These are phyloP conservation scores for Aporophyla nigra DNA, from an alignment of 2,888 invertebrate species.

Conservation along the genomic window DNA sequence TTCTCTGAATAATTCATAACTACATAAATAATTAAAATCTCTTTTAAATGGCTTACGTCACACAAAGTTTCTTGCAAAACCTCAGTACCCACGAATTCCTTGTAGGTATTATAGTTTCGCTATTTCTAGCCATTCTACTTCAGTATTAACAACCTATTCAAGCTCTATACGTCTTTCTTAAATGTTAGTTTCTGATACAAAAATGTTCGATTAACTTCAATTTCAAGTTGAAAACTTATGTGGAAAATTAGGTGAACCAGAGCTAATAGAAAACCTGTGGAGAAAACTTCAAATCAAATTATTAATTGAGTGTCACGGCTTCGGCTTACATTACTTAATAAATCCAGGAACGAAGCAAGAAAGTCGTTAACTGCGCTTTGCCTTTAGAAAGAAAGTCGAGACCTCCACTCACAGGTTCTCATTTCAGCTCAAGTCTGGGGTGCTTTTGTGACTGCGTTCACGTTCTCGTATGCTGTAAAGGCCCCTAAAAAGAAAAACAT, in stretches of 20 bases:
- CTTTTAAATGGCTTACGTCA: neutral
- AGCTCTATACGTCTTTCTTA: neutral
- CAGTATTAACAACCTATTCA: constrained; percentile 8
- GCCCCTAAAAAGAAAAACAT: constrained; percentile 70
- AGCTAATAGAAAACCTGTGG: constrained; percentile 72
- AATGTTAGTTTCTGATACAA: constrained; percentile 22
- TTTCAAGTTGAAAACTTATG: constrained; percentile 50
- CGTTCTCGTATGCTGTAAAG: constrained; percentile 75
- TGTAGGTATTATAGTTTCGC: neutral
- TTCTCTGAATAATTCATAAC: neutral
- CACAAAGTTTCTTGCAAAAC: neutral
- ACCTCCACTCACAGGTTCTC: constrained; percentile 81
- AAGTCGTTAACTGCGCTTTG: constrained; percentile 84
- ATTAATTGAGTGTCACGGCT: constrained; percentile 85
- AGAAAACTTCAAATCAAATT: constrained; percentile 82
- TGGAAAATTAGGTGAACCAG: constrained; percentile 53
- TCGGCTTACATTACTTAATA: constrained; percentile 85
- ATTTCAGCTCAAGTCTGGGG: constrained; percentile 80
- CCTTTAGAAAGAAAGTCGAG: constrained; percentile 82
- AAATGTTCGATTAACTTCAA: constrained; percentile 22
- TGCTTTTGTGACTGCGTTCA: constrained; percentile 75
- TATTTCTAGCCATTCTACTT: constrained; percentile 3
- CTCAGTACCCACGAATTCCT: neutral
- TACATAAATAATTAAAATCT: neutral
- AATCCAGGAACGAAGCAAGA: constrained; percentile 79